phyloP scores from a whole-genome alignment of 37 sponge, comb jelly and placozoan genomes.

The Theonella swinhoei region DNA sequence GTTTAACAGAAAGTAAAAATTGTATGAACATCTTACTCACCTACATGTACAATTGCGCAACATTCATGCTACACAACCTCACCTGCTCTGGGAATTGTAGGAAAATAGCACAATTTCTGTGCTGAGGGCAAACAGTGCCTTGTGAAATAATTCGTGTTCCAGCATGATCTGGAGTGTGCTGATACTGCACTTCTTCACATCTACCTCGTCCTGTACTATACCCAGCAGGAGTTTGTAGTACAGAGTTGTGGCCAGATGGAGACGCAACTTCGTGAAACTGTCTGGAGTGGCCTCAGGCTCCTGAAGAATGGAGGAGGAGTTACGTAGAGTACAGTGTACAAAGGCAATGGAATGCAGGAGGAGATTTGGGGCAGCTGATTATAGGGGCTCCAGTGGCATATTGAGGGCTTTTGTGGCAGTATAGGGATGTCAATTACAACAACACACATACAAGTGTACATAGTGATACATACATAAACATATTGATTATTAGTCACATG shows the following conservation, averaged over 20 bases:
- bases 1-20: too few species aligned
- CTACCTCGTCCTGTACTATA: constrained; percentile 55
- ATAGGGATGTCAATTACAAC: too few species aligned
- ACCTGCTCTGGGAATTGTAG: constrained; percentile 82
- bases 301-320: background rate
- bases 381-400: too few species aligned
- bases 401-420: too few species aligned
- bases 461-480: too few species aligned
- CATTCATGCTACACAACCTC: background rate
- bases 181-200: constrained; percentile 13
- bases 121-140: constrained; percentile 80
- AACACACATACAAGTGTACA: too few species aligned
- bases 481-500: too few species aligned
- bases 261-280: constrained; percentile 50
- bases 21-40: too few species aligned
- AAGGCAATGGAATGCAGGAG: too few species aligned
- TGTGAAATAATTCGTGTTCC: constrained; percentile 74
- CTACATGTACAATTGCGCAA: background rate
- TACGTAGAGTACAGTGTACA: too few species aligned
- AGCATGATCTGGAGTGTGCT: constrained; percentile 66
- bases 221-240: constrained; percentile 70
- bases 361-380: too few species aligned
- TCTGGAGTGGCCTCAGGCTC: constrained; percentile 25
- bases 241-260: constrained; percentile 29
- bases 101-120: constrained; percentile 80